A percentile compares a stretch with the other conserved stretches of the same genome.
phyloP scores from a whole-genome alignment of 2,113 vertebrate species.

The Dolichotis patagonum region DNA sequence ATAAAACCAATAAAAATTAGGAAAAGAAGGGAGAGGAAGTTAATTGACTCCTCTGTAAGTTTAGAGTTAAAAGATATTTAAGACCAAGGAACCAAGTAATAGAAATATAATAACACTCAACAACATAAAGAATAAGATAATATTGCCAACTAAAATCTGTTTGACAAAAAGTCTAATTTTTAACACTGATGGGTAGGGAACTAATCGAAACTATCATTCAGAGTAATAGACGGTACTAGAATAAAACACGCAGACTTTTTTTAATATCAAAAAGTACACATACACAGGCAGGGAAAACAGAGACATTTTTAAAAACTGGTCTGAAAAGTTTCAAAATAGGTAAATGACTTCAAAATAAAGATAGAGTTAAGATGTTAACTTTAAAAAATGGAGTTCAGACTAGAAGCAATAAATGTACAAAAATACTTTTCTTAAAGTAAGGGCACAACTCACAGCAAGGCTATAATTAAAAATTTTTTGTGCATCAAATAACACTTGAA shows the following conservation, averaged over 20 bases:
- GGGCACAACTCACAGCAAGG: neutral
- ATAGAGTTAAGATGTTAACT: slow-evolving; percentile 29
- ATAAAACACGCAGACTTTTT: neutral
- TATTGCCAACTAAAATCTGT: slow-evolving; percentile 23
- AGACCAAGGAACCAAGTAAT: neutral
- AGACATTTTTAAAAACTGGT: neutral
- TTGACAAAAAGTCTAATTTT: neutral
- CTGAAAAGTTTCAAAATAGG: slow-evolving; percentile 8
- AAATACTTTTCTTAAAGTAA: slow-evolving; percentile 43
- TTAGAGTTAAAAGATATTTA: slow-evolving; percentile 39
- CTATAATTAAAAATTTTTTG: slow-evolving; percentile 45
- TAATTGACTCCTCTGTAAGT: slow-evolving; percentile 15
- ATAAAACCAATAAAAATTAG: slow-evolving; percentile 40
- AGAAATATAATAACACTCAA: slow-evolving; percentile 28
- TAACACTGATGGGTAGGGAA: neutral
- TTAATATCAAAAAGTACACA: neutral
- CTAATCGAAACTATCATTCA: neutral
- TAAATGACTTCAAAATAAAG: neutral
- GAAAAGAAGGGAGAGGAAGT: neutral
- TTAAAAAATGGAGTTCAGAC: slow-evolving; percentile 17
- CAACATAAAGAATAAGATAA: neutral
- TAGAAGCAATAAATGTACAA: neutral
- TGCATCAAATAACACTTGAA: neutral
- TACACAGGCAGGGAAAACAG: neutral
- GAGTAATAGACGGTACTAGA: neutral